A percentile compares a stretch with the other conserved stretches of the same genome.
Evolutionary conservation across 1,140 invertebrate species (phyloP).

Genomic region (Drosophila funebris): DNA sequence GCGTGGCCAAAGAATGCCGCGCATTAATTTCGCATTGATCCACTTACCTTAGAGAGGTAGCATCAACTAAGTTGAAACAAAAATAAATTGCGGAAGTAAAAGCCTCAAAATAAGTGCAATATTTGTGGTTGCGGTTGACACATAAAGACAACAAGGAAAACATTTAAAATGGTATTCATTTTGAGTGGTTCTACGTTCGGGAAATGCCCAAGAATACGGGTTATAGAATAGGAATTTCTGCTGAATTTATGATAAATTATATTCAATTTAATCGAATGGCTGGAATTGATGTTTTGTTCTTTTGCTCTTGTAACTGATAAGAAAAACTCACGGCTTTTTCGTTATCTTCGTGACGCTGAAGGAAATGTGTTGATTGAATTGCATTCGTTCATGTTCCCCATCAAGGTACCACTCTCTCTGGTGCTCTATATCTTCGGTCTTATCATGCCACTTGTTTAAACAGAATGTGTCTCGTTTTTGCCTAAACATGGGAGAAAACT

Average conservation of each 20-base stretch:
- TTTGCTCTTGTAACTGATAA: constrained; percentile 27
- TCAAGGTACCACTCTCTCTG: not conserved
- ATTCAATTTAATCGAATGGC: not conserved
- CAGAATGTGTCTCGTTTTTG: constrained; percentile 16
- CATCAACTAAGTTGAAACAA: not conserved
- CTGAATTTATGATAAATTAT: constrained; percentile 3
- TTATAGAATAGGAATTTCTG: constrained; percentile 9
- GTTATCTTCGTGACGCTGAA: constrained; percentile 2
- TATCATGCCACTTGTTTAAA: constrained; percentile 42
- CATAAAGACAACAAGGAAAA: not conserved
- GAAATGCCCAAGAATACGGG: constrained; percentile 11
- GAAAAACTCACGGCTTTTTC: not conserved
- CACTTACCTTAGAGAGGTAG: not conserved
- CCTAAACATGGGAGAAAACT: not conserved
- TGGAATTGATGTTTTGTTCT: not conserved
- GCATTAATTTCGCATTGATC: constrained; percentile 5
- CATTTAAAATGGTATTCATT: not conserved
- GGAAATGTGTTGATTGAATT: constrained; percentile 37
- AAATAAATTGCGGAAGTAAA: constrained; percentile 21
- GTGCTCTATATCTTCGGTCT: constrained; percentile 8
- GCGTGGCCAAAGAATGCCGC: not conserved
- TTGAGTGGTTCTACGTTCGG: not conserved
- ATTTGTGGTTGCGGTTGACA: not conserved
- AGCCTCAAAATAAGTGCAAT: constrained; percentile 1
- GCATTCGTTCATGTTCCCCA: constrained; percentile 6